Percentiles rank a stretch among this genome's conserved stretches.
These are phyloP conservation scores for Cyprinodon variegatus DNA, from an alignment of 2,113 vertebrate species.

Conservation along the genomic window DNA sequence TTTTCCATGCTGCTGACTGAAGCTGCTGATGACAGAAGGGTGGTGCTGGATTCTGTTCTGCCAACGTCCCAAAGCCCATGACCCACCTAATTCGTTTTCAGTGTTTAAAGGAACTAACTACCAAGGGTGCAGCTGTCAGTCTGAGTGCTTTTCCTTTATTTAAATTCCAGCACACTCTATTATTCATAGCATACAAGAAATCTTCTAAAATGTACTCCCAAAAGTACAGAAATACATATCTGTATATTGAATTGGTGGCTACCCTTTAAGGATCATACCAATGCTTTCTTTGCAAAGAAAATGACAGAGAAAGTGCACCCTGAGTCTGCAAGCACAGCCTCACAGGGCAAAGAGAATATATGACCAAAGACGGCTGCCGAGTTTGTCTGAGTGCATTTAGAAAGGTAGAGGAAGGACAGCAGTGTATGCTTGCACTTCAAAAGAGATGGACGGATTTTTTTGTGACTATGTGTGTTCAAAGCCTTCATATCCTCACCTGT, in stretches of 20 bases:
- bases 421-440: slow-evolving; percentile 45
- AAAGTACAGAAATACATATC: slow-evolving; percentile 7
- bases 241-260: not conserved
- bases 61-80: slow-evolving; percentile 53
- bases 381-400: slow-evolving; percentile 19
- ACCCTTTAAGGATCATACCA: slow-evolving; percentile 13
- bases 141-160: slow-evolving; percentile 45
- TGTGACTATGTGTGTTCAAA: slow-evolving; percentile 45
- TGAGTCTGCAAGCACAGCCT: slow-evolving; percentile 46
- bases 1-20: slow-evolving; percentile 46
- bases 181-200: slow-evolving; percentile 61
- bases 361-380: slow-evolving; percentile 52
- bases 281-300: slow-evolving; percentile 1
- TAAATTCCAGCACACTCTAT: slow-evolving; percentile 43
- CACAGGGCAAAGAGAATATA: slow-evolving; percentile 67
- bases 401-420: slow-evolving; percentile 47
- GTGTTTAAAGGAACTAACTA: slow-evolving; percentile 54
- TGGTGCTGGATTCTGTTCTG: slow-evolving; percentile 30
- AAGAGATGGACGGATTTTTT: slow-evolving; percentile 27
- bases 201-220: slow-evolving; percentile 39
- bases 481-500: slow-evolving; percentile 43
- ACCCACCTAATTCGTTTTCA: slow-evolving; percentile 66
- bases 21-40: slow-evolving; percentile 55
- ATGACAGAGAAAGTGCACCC: slow-evolving; percentile 2
- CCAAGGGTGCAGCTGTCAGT: slow-evolving; percentile 53